phyloP scores from a whole-genome alignment of 2,797 vertebrate species.

The Trachops cirrhosus region DNA sequence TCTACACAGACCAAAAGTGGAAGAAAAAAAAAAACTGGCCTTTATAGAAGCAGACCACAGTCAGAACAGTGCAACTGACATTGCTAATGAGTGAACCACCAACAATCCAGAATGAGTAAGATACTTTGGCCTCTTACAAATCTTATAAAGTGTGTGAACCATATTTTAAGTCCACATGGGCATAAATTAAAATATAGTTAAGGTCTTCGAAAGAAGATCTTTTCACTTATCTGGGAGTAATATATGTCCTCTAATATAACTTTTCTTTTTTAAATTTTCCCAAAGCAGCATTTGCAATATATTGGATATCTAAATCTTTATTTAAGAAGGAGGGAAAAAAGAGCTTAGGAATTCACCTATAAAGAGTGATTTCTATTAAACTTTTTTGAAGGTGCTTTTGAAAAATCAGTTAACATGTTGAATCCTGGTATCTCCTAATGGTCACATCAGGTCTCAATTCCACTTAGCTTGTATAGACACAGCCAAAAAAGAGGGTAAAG shows the following conservation, averaged over 20 bases:
- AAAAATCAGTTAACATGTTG: background rate
- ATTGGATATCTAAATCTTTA: background rate
- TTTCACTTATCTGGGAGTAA: conserved; percentile 5
- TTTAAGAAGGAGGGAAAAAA: background rate
- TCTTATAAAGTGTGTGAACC: background rate
- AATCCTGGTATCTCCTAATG: background rate
- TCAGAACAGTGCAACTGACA: background rate
- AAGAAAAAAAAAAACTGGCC: background rate
- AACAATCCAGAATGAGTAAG: background rate
- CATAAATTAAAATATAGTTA: background rate
- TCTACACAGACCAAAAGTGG: background rate
- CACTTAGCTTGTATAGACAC: background rate
- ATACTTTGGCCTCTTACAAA: conserved; percentile 1
- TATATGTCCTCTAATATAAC: background rate
- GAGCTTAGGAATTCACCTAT: conserved; percentile 7
- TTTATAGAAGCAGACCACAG: conserved; percentile 23
- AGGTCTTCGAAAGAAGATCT: background rate
- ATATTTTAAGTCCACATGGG: background rate
- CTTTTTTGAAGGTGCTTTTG: conserved; percentile 1
- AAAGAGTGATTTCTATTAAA: conserved; percentile 20
- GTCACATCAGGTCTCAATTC: background rate
- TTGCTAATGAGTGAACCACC: background rate
- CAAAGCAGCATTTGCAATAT: background rate
- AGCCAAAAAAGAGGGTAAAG: background rate
- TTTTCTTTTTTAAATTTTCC: background rate